Conservation (phyloP, 2,113 vertebrate species). For the Otis tarda region DNA sequence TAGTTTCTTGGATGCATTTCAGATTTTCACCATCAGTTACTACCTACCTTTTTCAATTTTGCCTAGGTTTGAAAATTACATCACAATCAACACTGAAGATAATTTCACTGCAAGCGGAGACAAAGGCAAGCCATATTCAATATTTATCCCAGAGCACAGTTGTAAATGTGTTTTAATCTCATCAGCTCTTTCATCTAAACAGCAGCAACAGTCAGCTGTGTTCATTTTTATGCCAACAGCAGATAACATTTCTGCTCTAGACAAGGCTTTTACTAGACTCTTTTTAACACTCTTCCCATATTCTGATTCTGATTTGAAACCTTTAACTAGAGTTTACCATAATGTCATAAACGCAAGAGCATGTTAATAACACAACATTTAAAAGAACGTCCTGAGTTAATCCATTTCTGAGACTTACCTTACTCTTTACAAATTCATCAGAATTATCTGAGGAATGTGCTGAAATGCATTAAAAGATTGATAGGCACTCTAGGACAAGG, state of each 20-base stretch:
- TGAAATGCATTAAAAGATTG: constrained; percentile 22
- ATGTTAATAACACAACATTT: constrained; percentile 29
- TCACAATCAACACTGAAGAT: neutral
- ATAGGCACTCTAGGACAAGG: neutral
- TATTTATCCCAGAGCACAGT: neutral
- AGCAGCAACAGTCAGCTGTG: neutral
- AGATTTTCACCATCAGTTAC: neutral
- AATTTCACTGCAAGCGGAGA: neutral
- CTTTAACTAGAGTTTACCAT: constrained; percentile 22
- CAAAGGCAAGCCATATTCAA: neutral
- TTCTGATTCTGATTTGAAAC: constrained; percentile 19
- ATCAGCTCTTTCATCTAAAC: neutral
- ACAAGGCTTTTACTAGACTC: neutral
- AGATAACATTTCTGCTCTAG: neutral
- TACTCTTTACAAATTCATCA: constrained; percentile 43
- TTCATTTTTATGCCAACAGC: neutral
- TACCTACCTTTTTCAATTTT: neutral
- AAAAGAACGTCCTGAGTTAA: neutral
- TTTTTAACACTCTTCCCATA: neutral
- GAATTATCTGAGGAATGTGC: constrained; percentile 32
- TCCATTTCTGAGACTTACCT: constrained; percentile 18
- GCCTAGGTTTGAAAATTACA: neutral
- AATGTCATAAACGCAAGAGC: constrained; percentile 33
- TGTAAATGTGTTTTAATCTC: neutral
- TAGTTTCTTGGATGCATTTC: neutral